Evolutionary conservation across 2,797 vertebrate genomes (phyloP).

Genomic region (Oceanodroma leucorhoa): DNA sequence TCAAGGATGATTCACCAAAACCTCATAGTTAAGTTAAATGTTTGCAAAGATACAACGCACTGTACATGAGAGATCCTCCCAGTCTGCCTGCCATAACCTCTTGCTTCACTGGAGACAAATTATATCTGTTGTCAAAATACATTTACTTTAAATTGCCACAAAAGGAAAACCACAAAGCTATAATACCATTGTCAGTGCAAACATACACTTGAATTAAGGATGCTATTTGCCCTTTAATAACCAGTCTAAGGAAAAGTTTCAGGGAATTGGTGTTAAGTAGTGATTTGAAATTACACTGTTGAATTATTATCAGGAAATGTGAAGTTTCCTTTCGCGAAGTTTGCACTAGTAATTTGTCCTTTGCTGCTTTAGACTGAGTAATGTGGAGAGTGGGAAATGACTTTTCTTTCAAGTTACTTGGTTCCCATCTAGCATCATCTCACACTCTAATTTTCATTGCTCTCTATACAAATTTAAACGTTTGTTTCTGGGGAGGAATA

Average conservation of each 20-base stretch:
- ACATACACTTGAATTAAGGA: background rate
- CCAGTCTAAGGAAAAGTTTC: background rate
- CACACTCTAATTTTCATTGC: background rate
- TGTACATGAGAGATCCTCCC: background rate
- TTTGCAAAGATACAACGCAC: background rate
- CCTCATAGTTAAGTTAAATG: background rate
- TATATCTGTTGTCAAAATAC: background rate
- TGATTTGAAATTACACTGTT: background rate
- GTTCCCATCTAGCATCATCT: background rate
- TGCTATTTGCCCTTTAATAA: background rate
- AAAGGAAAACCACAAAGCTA: background rate
- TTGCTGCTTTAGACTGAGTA: background rate
- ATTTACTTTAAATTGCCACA: background rate
- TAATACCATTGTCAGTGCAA: background rate
- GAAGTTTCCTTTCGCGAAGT: background rate
- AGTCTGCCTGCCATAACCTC: background rate
- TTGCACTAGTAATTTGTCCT: background rate
- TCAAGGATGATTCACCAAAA: background rate
- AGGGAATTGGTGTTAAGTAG: background rate
- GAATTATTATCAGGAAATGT: background rate
- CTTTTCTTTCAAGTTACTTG: background rate
- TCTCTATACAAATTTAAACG: background rate
- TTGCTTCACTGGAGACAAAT: background rate
- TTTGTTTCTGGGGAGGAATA: background rate
- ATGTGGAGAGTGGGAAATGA: background rate